phyloP scores from a whole-genome alignment of 2,888 invertebrate species.

The Encarsia formosa region DNA sequence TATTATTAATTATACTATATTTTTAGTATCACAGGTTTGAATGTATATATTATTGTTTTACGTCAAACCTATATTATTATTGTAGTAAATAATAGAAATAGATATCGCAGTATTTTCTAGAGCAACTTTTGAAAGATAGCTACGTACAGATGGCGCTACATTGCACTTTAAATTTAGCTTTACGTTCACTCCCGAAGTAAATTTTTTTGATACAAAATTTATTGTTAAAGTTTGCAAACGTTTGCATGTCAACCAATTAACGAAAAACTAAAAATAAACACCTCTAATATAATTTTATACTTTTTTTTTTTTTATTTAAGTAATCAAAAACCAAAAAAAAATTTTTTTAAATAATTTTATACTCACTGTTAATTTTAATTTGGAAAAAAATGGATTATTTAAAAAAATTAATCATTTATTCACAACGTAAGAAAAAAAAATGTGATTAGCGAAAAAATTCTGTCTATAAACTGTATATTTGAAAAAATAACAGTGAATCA shows the following conservation, averaged over 20 bases:
- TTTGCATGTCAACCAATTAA: conserved; percentile 14
- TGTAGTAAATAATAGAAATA: too few relatives aligned
- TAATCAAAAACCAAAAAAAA: too few relatives aligned
- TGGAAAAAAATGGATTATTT: too few relatives aligned
- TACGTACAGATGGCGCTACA: conserved; percentile 15
- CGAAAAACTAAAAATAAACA: conserved; percentile 16
- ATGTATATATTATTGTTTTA: conserved; percentile 18
- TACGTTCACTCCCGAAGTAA: conserved; percentile 1
- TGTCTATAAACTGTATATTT: too few relatives aligned
- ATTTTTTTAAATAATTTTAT: too few relatives aligned
- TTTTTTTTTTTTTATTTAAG: too few relatives aligned
- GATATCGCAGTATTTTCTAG: neutral
- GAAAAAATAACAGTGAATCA: too few relatives aligned
- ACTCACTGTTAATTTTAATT: too few relatives aligned
- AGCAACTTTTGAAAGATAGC: neutral
- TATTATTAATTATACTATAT: neutral
- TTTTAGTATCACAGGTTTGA: neutral
- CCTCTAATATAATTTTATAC: conserved; percentile 7
- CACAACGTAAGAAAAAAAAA: too few relatives aligned
- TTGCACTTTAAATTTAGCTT: conserved; percentile 3
- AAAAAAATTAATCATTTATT: too few relatives aligned
- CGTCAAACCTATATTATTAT: too few relatives aligned
- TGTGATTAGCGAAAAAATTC: too few relatives aligned
- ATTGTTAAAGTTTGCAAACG: conserved; percentile 21
- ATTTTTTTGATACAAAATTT: conserved; percentile 14